Percentiles rank a stretch among this genome's conserved stretches.
Conservation (phyloP, 2,797 vertebrate species). For the Paguma larvata region DNA sequence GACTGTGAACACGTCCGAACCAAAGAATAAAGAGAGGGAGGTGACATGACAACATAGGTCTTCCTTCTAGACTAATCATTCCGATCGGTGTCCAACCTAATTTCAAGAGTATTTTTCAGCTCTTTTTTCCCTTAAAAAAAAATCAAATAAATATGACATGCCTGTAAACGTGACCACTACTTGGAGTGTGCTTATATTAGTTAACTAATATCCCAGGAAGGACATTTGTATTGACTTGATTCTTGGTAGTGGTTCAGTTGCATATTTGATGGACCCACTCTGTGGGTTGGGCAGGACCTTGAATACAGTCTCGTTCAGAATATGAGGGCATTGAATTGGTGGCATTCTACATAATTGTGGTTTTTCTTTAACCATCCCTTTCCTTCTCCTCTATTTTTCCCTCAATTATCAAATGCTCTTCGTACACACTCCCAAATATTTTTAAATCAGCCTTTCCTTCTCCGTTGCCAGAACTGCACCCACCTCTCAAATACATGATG, state of each 20-base stretch:
- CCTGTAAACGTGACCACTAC: background rate
- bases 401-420: background rate
- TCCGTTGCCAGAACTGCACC: background rate
- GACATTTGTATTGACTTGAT: background rate
- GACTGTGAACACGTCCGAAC: background rate
- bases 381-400: background rate
- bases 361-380: background rate
- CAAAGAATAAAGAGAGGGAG: background rate
- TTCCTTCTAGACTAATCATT: background rate
- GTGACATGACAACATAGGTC: background rate
- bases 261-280: background rate
- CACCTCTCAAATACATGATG: background rate
- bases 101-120: slow-evolving; percentile 3
- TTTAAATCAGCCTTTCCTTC: background rate
- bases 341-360: background rate
- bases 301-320: background rate
- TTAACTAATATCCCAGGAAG: background rate
- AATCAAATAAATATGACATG: background rate
- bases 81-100: background rate
- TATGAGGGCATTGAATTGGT: background rate
- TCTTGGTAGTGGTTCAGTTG: background rate
- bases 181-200: background rate
- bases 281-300: background rate
- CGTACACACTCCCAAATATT: background rate
- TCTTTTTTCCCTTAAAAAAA: background rate